Evolutionary conservation across 2,888 invertebrate species (phyloP).

Genomic region (Acleris literana): DNA sequence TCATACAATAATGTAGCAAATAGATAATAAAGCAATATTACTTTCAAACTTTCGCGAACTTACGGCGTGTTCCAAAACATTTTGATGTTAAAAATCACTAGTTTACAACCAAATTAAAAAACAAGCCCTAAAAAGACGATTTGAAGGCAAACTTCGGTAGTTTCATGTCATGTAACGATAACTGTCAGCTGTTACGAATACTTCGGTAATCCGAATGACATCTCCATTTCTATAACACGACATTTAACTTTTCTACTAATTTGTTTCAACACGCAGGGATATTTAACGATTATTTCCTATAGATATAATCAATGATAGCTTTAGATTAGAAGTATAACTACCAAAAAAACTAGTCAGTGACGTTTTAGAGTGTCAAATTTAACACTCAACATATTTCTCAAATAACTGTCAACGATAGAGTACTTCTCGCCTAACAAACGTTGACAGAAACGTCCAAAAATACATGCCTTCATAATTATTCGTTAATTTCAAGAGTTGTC

Average conservation of each 20-base stretch:
- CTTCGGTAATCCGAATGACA: slow-evolving; percentile 27
- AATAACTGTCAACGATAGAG: slow-evolving; percentile 4
- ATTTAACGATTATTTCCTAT: neutral
- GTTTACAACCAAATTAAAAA: neutral
- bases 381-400: neutral
- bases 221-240: slow-evolving; percentile 26
- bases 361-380: neutral
- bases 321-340: neutral
- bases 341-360: neutral
- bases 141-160: slow-evolving; percentile 16
- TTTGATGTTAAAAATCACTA: neutral
- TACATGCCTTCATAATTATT: slow-evolving; percentile 17
- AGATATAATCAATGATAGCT: neutral
- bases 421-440: slow-evolving; percentile 17
- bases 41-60: too few relatives aligned
- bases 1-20: too few relatives aligned
- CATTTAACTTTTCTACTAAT: slow-evolving; percentile 7
- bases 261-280: slow-evolving; percentile 21
- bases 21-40: too few relatives aligned
- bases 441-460: neutral
- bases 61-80: neutral
- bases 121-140: slow-evolving; percentile 4
- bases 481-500: slow-evolving; percentile 31
- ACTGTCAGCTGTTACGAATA: slow-evolving; percentile 27
- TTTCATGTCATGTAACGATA: slow-evolving; percentile 25